Evolutionary conservation across 1,140 invertebrate species (phyloP).

Genomic region (Diorhabda sublineata): DNA sequence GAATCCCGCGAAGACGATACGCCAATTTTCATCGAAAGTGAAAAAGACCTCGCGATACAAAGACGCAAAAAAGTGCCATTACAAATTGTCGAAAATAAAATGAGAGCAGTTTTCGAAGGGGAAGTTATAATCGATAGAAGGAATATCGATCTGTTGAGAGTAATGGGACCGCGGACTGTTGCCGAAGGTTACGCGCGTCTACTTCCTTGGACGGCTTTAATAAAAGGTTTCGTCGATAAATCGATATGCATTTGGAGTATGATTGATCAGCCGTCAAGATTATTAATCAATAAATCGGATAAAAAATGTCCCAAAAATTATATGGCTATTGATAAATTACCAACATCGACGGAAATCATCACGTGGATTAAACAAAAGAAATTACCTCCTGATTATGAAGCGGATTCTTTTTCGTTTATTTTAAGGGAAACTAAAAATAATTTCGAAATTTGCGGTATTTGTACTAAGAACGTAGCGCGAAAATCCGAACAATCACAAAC

Average conservation of each 20-base stretch:
- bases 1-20: not conserved
- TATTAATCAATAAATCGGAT: slow-evolving; percentile 26
- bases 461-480: slow-evolving; percentile 24
- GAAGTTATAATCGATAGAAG: slow-evolving; percentile 31
- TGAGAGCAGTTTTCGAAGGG: slow-evolving; percentile 30
- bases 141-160: slow-evolving; percentile 27
- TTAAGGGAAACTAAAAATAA: slow-evolving; percentile 30
- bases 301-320: slow-evolving; percentile 23
- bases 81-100: not conserved
- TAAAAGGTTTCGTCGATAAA: slow-evolving; percentile 24
- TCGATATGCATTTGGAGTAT: slow-evolving; percentile 34
- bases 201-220: slow-evolving; percentile 32
- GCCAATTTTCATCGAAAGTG: too few species aligned
- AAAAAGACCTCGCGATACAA: not conserved
- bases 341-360: slow-evolving; percentile 17
- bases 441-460: slow-evolving; percentile 35
- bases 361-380: slow-evolving; percentile 29
- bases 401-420: slow-evolving; percentile 27
- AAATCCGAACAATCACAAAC: not conserved
- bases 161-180: slow-evolving; percentile 22
- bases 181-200: slow-evolving; percentile 26
- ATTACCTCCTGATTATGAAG: slow-evolving; percentile 25
- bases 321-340: slow-evolving; percentile 20
- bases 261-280: slow-evolving; percentile 18
- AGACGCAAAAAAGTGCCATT: not conserved